Evolutionary conservation across 2,797 vertebrate genomes (phyloP), one percentile per base, ranked within the genome.

Genomic region (Nyctibius grandis): DNA sequence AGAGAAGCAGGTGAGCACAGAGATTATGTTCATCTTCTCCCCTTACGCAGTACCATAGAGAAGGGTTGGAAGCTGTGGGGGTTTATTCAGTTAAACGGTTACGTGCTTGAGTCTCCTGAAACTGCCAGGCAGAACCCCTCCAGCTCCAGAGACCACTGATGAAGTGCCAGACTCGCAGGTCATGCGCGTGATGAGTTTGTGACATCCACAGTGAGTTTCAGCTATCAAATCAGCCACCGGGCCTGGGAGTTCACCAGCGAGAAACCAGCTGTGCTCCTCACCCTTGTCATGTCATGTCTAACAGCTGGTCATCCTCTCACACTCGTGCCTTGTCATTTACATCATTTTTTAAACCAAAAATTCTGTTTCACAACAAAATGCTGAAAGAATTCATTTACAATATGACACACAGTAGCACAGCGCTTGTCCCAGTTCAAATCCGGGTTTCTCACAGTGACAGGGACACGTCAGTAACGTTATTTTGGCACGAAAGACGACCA

Each of bases 101-200:
- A 56, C 0, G 0, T 20, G n/a, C 25, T 29, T 4, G 38, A 21
- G 6, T 13, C 21, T 75, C 36, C 73, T 36, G 28, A n/a, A 67
- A 11, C 20, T 5, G 17, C 23, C 40, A 69, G 34, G 28, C 64
- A 42, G 23, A 53, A 2, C 22, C 11, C 14, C 19, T 72, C 18
- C n/a, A 42, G 57, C 69, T 80, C 45, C 60, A 73, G 53, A 56
- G 33, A 31, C 6, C 31, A 53, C 61, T 11, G 34, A 64, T 13
- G 19, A 72, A 42, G 76, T 12, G 19, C 25, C 76, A 85, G 48
- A n/a, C 34, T 57, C 18, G 6, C 42, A 67, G 54, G 44, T 42
- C 75, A 36, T 1, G 3, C 1, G 0, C 2, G 0, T 16, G 40
- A 29, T 19, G 50, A 82, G 70, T 48, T 59, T 1, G 0, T 9